Evolutionary conservation across 2,797 vertebrate genomes (phyloP), one percentile per base, ranked within the genome.

Genomic region (Telmatherina bonti): DNA sequence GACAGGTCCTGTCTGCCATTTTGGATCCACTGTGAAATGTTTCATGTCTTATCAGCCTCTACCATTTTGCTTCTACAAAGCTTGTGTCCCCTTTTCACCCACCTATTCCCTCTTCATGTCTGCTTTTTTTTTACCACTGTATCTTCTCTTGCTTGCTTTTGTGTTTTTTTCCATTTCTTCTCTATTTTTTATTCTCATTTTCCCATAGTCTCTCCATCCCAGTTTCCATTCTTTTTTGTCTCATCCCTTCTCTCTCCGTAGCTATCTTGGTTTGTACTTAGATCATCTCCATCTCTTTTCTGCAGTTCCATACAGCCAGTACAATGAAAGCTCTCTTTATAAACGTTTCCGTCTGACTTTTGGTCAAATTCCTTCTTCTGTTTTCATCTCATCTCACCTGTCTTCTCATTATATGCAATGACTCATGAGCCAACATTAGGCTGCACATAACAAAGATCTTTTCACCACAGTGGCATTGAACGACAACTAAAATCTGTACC

Each of bases 41-140:
- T 91, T 92, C 67, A 87, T 91, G 85, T 88, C 84, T 91, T 91
- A 92, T 92, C 91, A 91, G 89, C 70, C 22, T 22, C 62, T 71
- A 85, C 77, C 91, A 89, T 89, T 31, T 91, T 91, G 89, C 85
- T 78, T 65, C 84, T 72, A 82, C 89, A 87, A 89, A 91, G 87
- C 86, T 69, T 68, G 72, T 79, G 69, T 72, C 72, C 56, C 33
- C 72, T 66, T 65, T 79, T 72, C 35, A 16, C 62, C 65, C 67
- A 69, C 27, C 74, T 80, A 79, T 71, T 61, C 33, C 30, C 59
- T 58, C 66, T 78, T 72, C 58, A 11, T 51, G 22, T 52, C n/a
- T 12, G 43, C 54, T 76, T 59, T 72, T 75, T 59, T 76, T 59
- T 72, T 75, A 38, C 65, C 79, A 78, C 78, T 24, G 51, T 68